Conservation (phyloP, 2,888 invertebrate species). For the Erebia ligea region DNA sequence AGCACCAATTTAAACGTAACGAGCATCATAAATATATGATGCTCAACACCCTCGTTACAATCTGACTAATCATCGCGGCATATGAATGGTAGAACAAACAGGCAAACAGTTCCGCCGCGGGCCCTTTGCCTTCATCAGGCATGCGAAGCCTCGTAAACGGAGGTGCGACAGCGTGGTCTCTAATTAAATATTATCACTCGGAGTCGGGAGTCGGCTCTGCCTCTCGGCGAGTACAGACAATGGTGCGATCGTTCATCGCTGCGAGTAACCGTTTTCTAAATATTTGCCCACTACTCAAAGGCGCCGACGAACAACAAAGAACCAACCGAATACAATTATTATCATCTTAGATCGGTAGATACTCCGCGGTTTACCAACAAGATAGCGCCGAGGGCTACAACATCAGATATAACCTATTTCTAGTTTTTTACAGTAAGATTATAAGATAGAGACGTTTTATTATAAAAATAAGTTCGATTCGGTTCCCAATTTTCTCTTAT, state of each 20-base stretch:
- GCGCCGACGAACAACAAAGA: constrained; percentile 62
- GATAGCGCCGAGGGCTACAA: constrained; percentile 23
- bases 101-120: constrained; percentile 58
- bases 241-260: constrained; percentile 72
- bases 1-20: constrained; percentile 30
- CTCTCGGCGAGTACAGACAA: constrained; percentile 73
- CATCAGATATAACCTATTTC: constrained; percentile 1
- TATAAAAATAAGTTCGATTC: neutral
- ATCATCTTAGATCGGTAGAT: constrained; percentile 35
- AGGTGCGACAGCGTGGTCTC: constrained; percentile 76
- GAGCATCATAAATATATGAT: constrained; percentile 55
- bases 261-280: constrained; percentile 77
- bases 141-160: constrained; percentile 56
- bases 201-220: constrained; percentile 53
- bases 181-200: constrained; percentile 80
- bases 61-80: constrained; percentile 64
- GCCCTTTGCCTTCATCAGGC: constrained; percentile 63
- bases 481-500: neutral
- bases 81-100: constrained; percentile 67
- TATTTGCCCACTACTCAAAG: constrained; percentile 75
- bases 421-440: neutral
- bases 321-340: constrained; percentile 53
- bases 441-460: neutral
- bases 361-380: constrained; percentile 22
- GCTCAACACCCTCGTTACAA: constrained; percentile 61